These are phyloP conservation scores for Athene cunicularia DNA, from an alignment of 2,113 vertebrate genomes.

Conservation along the genomic window DNA sequence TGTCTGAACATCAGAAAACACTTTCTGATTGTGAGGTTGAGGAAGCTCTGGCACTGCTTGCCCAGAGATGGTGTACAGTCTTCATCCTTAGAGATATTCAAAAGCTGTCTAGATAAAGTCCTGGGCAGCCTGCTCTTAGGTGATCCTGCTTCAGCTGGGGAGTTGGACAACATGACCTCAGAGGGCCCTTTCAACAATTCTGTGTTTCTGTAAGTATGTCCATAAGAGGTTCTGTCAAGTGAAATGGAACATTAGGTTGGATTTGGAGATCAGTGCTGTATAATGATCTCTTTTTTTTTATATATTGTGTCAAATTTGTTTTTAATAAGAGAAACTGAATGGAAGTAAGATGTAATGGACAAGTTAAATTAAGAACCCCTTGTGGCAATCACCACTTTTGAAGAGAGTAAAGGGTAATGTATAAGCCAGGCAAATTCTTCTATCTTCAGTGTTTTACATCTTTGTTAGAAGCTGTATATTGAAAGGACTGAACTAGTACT, in stretches of 20 bases:
- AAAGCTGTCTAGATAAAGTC: neutral
- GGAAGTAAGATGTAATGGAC: neutral
- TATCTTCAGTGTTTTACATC: too few species aligned
- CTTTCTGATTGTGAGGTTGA: neutral
- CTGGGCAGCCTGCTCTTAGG: neutral
- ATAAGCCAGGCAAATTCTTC: neutral
- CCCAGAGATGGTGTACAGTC: neutral
- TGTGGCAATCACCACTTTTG: neutral
- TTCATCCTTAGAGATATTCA: neutral
- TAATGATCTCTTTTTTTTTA: neutral
- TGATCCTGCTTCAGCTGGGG: neutral
- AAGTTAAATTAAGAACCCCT: neutral
- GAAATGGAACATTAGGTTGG: neutral
- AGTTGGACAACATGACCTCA: neutral
- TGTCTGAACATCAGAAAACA: neutral
- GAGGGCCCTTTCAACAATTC: neutral
- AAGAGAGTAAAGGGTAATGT: neutral
- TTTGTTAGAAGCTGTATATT: neutral
- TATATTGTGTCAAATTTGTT: neutral
- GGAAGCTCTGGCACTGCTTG: fast-evolving
- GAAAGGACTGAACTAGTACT: neutral
- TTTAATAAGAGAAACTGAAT: neutral
- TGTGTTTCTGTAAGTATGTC: neutral
- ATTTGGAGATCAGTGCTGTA: neutral
- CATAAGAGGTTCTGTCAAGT: neutral